These are phyloP conservation scores for Trichogramma pretiosum DNA, from an alignment of 1,140 invertebrate genomes.

Conservation along the genomic window DNA sequence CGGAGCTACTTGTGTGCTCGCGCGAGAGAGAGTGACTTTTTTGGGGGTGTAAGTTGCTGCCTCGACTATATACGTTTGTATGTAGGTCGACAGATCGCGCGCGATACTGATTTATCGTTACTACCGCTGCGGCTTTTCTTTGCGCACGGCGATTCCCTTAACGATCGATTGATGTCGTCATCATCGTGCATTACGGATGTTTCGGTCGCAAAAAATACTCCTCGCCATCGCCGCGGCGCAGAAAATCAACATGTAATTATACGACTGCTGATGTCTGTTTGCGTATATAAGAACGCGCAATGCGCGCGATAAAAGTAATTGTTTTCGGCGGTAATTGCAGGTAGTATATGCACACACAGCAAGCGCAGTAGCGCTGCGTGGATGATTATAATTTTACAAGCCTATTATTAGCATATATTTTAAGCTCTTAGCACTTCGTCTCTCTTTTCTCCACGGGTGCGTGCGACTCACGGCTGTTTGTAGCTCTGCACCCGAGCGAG, in stretches of 20 bases:
- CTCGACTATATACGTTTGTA: too few relatives aligned
- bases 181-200: not conserved
- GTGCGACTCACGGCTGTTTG: too few relatives aligned
- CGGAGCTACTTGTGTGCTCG: conserved; percentile 4
- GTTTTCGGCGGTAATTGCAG: conserved; percentile 2
- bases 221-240: not conserved
- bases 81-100: conserved; percentile 6
- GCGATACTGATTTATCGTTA: not conserved
- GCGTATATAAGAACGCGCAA: not conserved
- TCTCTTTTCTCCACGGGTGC: too few relatives aligned
- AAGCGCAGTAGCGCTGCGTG: not conserved
- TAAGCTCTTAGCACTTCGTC: not conserved
- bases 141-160: too few relatives aligned
- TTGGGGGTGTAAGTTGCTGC: too few relatives aligned
- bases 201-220: not conserved
- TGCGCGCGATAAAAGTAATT: conserved; percentile 2
- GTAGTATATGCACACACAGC: too few relatives aligned
- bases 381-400: not conserved
- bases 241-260: not conserved
- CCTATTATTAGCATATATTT: conserved; percentile 1
- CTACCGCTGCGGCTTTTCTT: not conserved
- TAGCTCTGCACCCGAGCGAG: too few relatives aligned
- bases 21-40: conserved; percentile 1
- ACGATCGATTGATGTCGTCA: too few relatives aligned
- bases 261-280: too few relatives aligned